A percentile compares a stretch with the other conserved stretches of the same genome.
phyloP scores from a whole-genome alignment of 2,888 invertebrate genomes.

The Megaustenia siamemsis region DNA sequence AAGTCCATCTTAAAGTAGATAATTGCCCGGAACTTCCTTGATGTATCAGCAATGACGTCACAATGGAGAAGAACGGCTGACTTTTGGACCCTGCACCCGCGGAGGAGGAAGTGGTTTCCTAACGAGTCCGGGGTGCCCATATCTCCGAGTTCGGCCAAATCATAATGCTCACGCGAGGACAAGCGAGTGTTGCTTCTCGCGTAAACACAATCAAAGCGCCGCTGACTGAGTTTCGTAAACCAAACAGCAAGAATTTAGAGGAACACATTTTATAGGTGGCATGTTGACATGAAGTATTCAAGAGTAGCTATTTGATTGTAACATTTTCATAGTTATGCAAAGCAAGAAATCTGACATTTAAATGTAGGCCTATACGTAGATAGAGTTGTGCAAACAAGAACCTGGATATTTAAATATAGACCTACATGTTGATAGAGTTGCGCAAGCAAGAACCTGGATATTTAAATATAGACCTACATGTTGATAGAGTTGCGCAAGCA shows the following conservation, averaged over 20 bases:
- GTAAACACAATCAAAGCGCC: background rate
- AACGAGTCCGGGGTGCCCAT: background rate
- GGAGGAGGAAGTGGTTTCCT: background rate
- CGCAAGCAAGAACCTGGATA: too few relatives aligned
- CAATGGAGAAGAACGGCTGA: background rate
- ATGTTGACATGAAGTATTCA: too few relatives aligned
- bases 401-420: too few relatives aligned
- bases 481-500: too few relatives aligned
- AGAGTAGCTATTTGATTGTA: too few relatives aligned
- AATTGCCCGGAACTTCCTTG: background rate
- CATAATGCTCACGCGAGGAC: constrained; percentile 12
- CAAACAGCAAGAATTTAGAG: background rate
- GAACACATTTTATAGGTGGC: too few relatives aligned
- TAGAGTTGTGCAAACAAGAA: too few relatives aligned
- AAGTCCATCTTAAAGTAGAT: constrained; percentile 8
- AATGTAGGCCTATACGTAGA: too few relatives aligned
- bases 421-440: too few relatives aligned
- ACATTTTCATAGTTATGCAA: too few relatives aligned
- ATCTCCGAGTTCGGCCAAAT: background rate
- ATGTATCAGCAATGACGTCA: background rate
- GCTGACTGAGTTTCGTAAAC: background rate
- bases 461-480: too few relatives aligned
- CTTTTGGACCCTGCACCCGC: background rate
- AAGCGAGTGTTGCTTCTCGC: background rate
- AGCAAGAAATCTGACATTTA: too few relatives aligned